These are phyloP conservation scores for Myotis brandtii DNA, from an alignment of 2,113 vertebrate genomes.

Conservation along the genomic window DNA sequence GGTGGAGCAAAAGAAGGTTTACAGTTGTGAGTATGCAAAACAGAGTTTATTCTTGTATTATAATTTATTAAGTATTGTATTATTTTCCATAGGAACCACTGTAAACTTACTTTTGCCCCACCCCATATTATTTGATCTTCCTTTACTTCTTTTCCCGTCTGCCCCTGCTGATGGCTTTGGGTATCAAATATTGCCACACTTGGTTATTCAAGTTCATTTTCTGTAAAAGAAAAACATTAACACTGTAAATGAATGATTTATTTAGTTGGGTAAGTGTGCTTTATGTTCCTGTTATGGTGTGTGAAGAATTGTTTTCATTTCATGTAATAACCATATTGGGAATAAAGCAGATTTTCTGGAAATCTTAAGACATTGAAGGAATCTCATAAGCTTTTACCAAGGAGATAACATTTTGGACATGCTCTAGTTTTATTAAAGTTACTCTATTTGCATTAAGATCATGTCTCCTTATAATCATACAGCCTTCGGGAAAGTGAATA, in stretches of 20 bases:
- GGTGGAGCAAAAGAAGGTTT: neutral
- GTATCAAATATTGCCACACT: neutral
- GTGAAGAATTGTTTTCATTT: slow-evolving; percentile 33
- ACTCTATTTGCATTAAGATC: slow-evolving; percentile 34
- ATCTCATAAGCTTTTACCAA: neutral
- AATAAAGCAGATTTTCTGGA: slow-evolving; percentile 35
- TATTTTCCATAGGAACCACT: neutral
- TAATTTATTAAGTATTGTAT: neutral
- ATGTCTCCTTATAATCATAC: neutral
- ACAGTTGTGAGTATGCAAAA: neutral
- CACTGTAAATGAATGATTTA: slow-evolving; percentile 28
- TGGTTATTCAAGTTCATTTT: slow-evolving; percentile 49
- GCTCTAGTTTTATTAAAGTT: slow-evolving; percentile 53
- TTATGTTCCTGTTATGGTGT: slow-evolving; percentile 48
- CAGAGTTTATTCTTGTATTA: neutral
- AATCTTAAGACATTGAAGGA: slow-evolving; percentile 10
- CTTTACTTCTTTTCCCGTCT: neutral
- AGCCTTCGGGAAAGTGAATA: neutral
- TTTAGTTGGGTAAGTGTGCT: neutral
- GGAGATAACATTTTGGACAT: slow-evolving; percentile 21
- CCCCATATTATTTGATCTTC: neutral
- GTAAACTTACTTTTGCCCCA: neutral
- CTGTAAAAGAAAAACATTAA: neutral
- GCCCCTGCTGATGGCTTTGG: neutral
- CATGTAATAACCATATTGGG: neutral